Conservation (phyloP, 2,888 invertebrate genomes). For the Microctonus brassicae region DNA sequence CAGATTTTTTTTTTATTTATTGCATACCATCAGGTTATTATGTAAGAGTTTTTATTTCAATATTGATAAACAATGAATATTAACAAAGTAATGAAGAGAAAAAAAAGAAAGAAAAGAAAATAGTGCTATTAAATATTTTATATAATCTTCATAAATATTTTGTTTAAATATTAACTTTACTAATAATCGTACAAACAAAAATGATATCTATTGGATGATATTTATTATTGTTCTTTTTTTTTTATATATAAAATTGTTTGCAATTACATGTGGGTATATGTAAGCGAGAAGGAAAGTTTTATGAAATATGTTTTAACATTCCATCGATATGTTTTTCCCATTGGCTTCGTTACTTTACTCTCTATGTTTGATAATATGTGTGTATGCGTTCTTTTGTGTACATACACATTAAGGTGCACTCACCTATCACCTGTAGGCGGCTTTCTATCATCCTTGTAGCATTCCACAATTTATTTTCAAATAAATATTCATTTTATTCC, state of each 20-base stretch:
- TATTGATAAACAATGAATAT: neutral
- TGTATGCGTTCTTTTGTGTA: neutral
- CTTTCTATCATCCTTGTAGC: slow-evolving; percentile 18
- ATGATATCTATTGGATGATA: neutral
- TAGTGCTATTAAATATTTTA: neutral
- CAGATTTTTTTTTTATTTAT: too few species aligned
- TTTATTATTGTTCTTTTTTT: slow-evolving; percentile 4
- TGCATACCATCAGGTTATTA: neutral
- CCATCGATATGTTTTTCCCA: slow-evolving; percentile 1
- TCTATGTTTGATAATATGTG: neutral
- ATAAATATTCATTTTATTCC: neutral
- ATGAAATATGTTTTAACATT: slow-evolving; percentile 27
- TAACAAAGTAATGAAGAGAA: too few species aligned
- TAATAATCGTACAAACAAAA: neutral
- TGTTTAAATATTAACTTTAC: neutral
- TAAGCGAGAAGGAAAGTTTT: slow-evolving; percentile 15
- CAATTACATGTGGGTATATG: neutral
- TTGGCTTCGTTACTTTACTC: neutral
- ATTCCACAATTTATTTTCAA: slow-evolving; percentile 10
- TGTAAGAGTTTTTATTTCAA: neutral
- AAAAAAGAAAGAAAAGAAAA: neutral
- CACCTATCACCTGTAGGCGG: slow-evolving; percentile 21
- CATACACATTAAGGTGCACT: slow-evolving; percentile 9
- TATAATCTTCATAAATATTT: neutral
- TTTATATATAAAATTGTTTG: slow-evolving; percentile 21